Percentiles rank a stretch among this genome's conserved stretches.
Conservation (phyloP, 1,140 invertebrate species). For the Cyrtorhinus lividipennis region DNA sequence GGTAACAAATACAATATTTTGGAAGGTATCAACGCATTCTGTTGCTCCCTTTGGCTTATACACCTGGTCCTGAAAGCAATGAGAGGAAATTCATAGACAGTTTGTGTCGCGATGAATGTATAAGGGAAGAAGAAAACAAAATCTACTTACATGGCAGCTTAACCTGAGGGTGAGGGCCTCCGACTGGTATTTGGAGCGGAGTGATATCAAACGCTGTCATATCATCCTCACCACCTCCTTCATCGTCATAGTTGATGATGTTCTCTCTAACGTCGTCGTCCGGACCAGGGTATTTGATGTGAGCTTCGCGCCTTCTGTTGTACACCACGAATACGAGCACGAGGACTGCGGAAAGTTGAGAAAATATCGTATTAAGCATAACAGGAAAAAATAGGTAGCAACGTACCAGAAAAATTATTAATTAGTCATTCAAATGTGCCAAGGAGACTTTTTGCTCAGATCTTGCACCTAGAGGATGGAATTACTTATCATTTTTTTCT, state of each 20-base stretch:
- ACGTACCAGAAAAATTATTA: too few relatives aligned
- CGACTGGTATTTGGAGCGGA: slow-evolving; percentile 84
- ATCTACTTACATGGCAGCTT: slow-evolving; percentile 64
- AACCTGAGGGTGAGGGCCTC: slow-evolving; percentile 55
- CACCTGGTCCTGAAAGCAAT: slow-evolving; percentile 28
- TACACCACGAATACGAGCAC: slow-evolving; percentile 91
- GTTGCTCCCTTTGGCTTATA: neutral
- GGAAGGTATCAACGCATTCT: too few relatives aligned
- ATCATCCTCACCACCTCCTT: slow-evolving; percentile 92
- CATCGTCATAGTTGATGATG: slow-evolving; percentile 96
- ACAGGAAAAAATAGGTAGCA: too few relatives aligned
- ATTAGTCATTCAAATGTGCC: too few relatives aligned
- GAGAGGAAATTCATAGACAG: neutral
- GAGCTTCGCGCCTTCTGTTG: slow-evolving; percentile 73
- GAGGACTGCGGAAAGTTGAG: slow-evolving; percentile 60
- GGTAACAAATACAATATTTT: too few relatives aligned
- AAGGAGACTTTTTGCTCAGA: too few relatives aligned
- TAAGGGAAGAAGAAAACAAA: neutral
- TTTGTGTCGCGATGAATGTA: too few relatives aligned
- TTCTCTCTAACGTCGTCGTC: slow-evolving; percentile 97
- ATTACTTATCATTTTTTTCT: too few relatives aligned
- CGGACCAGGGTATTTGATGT: slow-evolving; percentile 89
- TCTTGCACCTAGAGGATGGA: too few relatives aligned
- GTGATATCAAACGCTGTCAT: slow-evolving; percentile 98
- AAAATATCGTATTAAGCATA: too few relatives aligned